A percentile compares a stretch with the other conserved stretches of the same genome.
Conservation (phyloP, 2,113 vertebrate genomes). For the Ctenodactylus gundi region DNA sequence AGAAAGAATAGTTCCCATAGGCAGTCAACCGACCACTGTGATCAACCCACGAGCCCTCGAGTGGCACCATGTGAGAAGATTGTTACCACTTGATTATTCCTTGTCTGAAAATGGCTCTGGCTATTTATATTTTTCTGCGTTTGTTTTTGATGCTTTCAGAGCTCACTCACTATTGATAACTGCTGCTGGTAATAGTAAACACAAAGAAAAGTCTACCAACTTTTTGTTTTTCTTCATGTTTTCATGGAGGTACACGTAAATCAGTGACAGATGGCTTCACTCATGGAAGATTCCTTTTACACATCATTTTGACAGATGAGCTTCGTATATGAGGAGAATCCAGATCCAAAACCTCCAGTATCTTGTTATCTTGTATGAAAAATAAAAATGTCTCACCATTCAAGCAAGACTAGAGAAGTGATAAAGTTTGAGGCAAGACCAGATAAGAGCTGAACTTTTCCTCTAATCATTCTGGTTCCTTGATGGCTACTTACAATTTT, state of each 20-base stretch:
- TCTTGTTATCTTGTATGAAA: not conserved
- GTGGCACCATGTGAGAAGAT: not conserved
- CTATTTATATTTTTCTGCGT: constrained; percentile 9
- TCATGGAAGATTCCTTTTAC: not conserved
- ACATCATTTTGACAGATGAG: not conserved
- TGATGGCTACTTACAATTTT: not conserved
- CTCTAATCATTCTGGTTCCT: not conserved
- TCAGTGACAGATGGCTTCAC: not conserved
- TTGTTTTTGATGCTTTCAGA: not conserved
- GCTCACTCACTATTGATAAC: not conserved
- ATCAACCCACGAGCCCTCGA: not conserved
- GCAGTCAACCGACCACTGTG: not conserved
- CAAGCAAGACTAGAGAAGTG: not conserved
- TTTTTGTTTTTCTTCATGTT: not conserved
- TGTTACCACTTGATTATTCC: not conserved
- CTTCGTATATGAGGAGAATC: not conserved
- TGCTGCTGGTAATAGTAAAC: not conserved
- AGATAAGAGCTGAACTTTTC: not conserved
- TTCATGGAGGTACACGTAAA: no score
- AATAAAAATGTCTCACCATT: not conserved
- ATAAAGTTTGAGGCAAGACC: not conserved
- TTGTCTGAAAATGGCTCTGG: constrained; percentile 19
- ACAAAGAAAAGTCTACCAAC: not conserved
- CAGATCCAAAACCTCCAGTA: not conserved
- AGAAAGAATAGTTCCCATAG: not conserved